phyloP scores from a whole-genome alignment of 2,888 invertebrate genomes.

The Ophion slaviceki region DNA sequence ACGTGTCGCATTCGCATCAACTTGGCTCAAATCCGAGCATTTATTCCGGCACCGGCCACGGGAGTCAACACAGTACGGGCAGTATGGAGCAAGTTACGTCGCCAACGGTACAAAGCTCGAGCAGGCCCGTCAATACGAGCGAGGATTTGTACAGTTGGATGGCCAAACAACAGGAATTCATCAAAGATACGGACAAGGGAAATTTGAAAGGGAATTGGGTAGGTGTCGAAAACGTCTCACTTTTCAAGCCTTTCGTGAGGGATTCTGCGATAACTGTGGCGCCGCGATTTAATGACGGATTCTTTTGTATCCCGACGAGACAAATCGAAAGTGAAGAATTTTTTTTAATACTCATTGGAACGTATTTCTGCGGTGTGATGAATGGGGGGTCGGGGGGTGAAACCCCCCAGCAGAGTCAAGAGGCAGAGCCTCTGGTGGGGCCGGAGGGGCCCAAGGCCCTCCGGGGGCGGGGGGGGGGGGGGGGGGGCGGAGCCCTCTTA shows the following conservation, averaged over 20 bases:
- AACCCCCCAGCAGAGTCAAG: too few relatives aligned
- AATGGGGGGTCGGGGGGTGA: too few relatives aligned
- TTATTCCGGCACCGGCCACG: constrained; percentile 82
- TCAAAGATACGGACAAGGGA: constrained; percentile 82
- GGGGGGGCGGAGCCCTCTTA: too few relatives aligned
- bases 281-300: too few relatives aligned
- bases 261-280: too few relatives aligned
- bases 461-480: too few relatives aligned
- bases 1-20: constrained; percentile 82
- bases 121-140: constrained; percentile 86
- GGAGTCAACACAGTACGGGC: constrained; percentile 82
- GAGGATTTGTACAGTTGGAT: constrained; percentile 98
- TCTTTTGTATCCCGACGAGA: too few relatives aligned
- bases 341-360: too few relatives aligned
- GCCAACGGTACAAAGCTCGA: constrained; percentile 85
- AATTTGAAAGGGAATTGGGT: constrained; percentile 83
- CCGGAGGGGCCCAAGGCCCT: too few relatives aligned
- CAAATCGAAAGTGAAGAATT: too few relatives aligned
- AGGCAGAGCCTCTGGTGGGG: too few relatives aligned
- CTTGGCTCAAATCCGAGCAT: constrained; percentile 89
- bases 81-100: constrained; percentile 82
- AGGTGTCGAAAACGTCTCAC: constrained; percentile 51
- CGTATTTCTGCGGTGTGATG: too few relatives aligned
- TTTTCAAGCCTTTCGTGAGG: neutral
- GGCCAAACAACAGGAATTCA: constrained; percentile 93